A percentile compares a stretch with the other conserved stretches of the same genome.
phyloP scores from a whole-genome alignment of 1,140 invertebrate species.

The Halesus radiatus region DNA sequence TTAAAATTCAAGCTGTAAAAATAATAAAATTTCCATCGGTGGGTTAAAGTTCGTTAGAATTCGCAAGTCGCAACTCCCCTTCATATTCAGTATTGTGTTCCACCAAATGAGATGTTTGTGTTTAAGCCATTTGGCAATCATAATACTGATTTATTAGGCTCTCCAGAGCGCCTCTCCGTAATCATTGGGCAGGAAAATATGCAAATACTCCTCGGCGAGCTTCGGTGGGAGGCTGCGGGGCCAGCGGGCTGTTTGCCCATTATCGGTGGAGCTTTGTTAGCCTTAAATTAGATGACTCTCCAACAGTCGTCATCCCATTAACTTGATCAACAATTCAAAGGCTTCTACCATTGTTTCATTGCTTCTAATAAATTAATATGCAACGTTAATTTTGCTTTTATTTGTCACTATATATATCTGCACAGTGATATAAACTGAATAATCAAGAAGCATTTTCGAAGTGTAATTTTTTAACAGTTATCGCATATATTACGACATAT shows the following conservation, averaged over 20 bases:
- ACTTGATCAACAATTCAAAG: background rate
- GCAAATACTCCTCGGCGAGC: conserved; percentile 25
- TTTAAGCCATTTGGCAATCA: conserved; percentile 54
- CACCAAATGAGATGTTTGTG: conserved; percentile 49
- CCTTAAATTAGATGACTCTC: conserved; percentile 18
- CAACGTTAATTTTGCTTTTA: too few species aligned
- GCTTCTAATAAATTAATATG: too few species aligned
- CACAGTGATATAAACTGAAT: too few species aligned
- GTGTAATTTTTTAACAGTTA: too few species aligned
- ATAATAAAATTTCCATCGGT: too few species aligned
- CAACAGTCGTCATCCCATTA: background rate
- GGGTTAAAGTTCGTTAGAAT: background rate
- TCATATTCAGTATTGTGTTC: conserved; percentile 20
- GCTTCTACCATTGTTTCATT: background rate
- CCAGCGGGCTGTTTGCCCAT: too few species aligned
- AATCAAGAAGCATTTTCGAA: too few species aligned
- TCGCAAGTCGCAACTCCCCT: background rate
- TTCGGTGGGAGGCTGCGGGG: background rate
- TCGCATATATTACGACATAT: too few species aligned
- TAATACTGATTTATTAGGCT: conserved; percentile 53
- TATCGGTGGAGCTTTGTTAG: background rate
- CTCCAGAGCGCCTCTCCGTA: conserved; percentile 21
- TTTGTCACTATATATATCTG: too few species aligned
- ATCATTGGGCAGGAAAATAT: conserved; percentile 44
- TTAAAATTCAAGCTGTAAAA: too few species aligned